Base-by-base conservation (phyloP, 2,113 vertebrate species). In the Camarhynchus parvulus region DNA sequence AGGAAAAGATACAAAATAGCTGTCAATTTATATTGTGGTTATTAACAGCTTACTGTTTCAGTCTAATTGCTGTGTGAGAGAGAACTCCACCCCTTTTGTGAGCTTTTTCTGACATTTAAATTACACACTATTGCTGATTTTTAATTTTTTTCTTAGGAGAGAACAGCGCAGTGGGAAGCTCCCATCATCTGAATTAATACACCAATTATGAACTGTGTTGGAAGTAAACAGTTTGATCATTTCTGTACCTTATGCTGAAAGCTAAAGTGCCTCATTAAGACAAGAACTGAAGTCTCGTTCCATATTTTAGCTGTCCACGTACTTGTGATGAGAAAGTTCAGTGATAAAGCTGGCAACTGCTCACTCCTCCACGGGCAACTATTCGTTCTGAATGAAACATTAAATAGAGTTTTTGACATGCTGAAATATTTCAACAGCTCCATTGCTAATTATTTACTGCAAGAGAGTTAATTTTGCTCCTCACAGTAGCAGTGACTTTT, bases 61-160 rank as follows among this genome's bases (percentile, higher is more conserved):
- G 23, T 33, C 33, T 95, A 97, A 95, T 97, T 96, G 91, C 79
- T 92, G 61, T 49, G 86, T 67, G 70, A 72, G 72, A 82, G 42
- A 96, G 79, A 82, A 75, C 88, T 94, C 88, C 95, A 90, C 68
- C 72, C 46, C 73, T 94, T 96, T 91, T 95, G 76, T 92, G 93
- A 94, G 69, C 41, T 30, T 94, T 97, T 97, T 95, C 77, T 96
- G 95, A 87, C 91, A 88, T 95, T 96, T 84, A 95, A 97, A 96
- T 97, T 95, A 90, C 28, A 95, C 21, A 9, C 42, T 94, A 11
- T 83, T 37, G 47, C 89, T 91, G 89, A 16, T 41, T 58, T 80
- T 80, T 81, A 47, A 33, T 55, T 62, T 46, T 88, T 78, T 52
- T 20, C n/a, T 42, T 4, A 9, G 47, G 58, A 83, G 66, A 87